These are phyloP conservation scores for Diplodus puntazzo DNA, from an alignment of 2,797 vertebrate genomes.

Conservation along the genomic window DNA sequence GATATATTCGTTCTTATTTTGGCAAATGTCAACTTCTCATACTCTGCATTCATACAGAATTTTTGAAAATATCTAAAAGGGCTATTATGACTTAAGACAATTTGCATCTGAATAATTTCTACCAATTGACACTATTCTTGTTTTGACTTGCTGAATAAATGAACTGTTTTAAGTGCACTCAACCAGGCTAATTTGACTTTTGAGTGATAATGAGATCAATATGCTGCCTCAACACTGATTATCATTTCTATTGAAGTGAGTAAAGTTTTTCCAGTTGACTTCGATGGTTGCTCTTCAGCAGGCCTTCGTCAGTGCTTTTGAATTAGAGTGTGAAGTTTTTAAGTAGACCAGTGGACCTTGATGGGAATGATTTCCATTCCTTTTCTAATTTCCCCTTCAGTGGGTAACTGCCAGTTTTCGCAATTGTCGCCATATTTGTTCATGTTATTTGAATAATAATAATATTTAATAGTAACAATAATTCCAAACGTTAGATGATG, in stretches of 20 bases:
- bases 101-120: slow-evolving; percentile 32
- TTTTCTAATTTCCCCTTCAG: not conserved
- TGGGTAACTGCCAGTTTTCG: not conserved
- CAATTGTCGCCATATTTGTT: too few relatives aligned
- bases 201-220: slow-evolving; percentile 41
- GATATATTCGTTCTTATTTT: too few relatives aligned
- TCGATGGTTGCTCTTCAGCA: not conserved
- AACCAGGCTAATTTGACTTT: slow-evolving; percentile 38
- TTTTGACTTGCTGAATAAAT: slow-evolving; percentile 44
- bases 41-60: not conserved
- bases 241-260: slow-evolving; percentile 23
- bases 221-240: slow-evolving; percentile 22
- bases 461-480: too few relatives aligned
- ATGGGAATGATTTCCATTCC: not conserved
- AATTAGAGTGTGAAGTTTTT: not conserved
- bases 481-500: too few relatives aligned
- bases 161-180: slow-evolving; percentile 38
- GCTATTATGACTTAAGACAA: slow-evolving; percentile 1
- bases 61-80: not conserved
- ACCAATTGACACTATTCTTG: slow-evolving; percentile 3
- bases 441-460: too few relatives aligned
- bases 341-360: not conserved
- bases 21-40: not conserved
- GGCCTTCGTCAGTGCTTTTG: not conserved
- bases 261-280: not conserved